These are phyloP conservation scores for Drosophila prosaltans DNA, from an alignment of 1,140 invertebrate genomes.

Conservation along the genomic window DNA sequence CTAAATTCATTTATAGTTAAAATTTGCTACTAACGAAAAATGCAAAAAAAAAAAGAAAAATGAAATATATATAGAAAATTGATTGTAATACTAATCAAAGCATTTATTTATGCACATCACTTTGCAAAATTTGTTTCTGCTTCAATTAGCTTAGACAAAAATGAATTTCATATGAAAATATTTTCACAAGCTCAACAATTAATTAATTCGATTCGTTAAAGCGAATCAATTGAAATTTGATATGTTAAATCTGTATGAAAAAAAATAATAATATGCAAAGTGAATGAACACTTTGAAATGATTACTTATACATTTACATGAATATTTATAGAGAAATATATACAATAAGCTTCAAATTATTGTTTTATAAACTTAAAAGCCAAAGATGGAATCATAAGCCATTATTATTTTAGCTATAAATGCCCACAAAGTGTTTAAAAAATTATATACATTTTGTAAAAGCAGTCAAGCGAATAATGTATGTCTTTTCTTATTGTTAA, in stretches of 20 bases:
- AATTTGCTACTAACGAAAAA: too few species aligned
- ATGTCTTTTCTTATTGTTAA: too few species aligned
- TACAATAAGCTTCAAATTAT: not conserved
- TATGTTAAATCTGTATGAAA: not conserved
- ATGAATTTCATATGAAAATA: constrained; percentile 26
- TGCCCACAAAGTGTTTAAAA: too few species aligned
- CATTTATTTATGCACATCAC: constrained; percentile 1
- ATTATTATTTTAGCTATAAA: too few species aligned
- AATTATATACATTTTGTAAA: too few species aligned
- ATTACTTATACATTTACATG: not conserved
- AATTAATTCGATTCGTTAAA: constrained; percentile 41
- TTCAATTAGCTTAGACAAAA: constrained; percentile 10
- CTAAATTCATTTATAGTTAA: too few species aligned
- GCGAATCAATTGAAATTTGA: constrained; percentile 1
- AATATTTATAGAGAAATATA: not conserved
- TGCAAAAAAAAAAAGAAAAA: too few species aligned
- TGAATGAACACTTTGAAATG: not conserved
- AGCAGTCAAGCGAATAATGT: too few species aligned
- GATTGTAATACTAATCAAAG: not conserved
- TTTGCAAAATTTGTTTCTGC: constrained; percentile 22
- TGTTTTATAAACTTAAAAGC: too few species aligned
- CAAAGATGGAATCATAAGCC: too few species aligned
- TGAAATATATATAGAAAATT: too few species aligned
- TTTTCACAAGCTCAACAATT: constrained; percentile 38
- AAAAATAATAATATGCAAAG: constrained; percentile 27